phyloP scores from a whole-genome alignment of 2,797 vertebrate genomes.

The Pseudochaenichthys georgianus region DNA sequence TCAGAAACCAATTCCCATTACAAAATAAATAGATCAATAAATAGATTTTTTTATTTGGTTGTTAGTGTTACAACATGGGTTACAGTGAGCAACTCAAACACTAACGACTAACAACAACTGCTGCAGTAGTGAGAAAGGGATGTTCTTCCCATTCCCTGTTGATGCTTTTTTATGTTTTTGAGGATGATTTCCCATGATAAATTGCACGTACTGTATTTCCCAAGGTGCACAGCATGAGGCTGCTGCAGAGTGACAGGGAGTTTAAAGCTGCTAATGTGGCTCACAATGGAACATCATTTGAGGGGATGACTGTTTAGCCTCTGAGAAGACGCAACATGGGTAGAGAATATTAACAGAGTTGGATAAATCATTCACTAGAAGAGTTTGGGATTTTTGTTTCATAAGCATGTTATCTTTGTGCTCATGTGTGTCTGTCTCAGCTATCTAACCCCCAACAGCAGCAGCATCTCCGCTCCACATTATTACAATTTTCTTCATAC shows the following conservation, averaged over 20 bases:
- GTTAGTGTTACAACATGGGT: constrained; percentile 40
- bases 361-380: too few species aligned
- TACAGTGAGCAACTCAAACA: too few species aligned
- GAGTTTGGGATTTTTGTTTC: too few species aligned
- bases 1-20: too few species aligned
- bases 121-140: too few species aligned
- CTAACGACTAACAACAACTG: too few species aligned
- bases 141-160: background rate
- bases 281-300: constrained; percentile 55
- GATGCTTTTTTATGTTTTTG: constrained; percentile 57
- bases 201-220: constrained; percentile 64
- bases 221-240: constrained; percentile 71
- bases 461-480: too few species aligned
- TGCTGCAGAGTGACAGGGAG: constrained; percentile 59
- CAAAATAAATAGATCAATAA: constrained; percentile 37
- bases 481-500: too few species aligned
- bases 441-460: too few species aligned
- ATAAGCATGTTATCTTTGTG: too few species aligned
- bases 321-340: constrained; percentile 16
- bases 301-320: constrained; percentile 48
- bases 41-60: constrained; percentile 25
- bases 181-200: constrained; percentile 70
- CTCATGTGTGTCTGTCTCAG: too few species aligned
- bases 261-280: constrained; percentile 65
- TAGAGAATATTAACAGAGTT: too few species aligned